phyloP scores from a whole-genome alignment of 2,113 vertebrate genomes.

The Calonectris borealis region DNA sequence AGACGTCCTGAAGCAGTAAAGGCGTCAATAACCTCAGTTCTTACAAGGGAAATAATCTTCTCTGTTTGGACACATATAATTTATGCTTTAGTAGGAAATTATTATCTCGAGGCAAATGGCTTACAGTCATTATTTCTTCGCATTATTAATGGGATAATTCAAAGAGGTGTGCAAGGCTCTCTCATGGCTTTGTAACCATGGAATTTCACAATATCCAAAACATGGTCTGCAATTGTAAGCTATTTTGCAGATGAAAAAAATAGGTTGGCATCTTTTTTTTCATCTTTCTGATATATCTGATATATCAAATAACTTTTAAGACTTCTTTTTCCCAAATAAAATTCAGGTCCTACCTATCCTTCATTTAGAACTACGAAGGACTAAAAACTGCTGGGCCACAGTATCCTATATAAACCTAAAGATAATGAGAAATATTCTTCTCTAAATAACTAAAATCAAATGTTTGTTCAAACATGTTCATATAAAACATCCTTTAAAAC shows the following conservation, averaged over 20 bases:
- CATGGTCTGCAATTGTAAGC: neutral
- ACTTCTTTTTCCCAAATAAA: neutral
- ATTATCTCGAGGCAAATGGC: neutral
- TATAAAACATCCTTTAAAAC: neutral
- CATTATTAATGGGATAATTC: neutral
- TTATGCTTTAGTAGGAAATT: neutral
- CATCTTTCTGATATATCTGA: neutral
- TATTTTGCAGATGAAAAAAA: neutral
- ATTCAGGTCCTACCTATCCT: neutral
- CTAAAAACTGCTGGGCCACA: neutral
- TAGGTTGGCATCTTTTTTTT: neutral
- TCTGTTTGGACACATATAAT: neutral
- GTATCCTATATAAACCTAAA: neutral
- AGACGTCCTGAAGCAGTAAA: neutral
- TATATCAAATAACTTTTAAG: neutral
- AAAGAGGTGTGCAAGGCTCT: neutral
- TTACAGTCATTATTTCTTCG: neutral
- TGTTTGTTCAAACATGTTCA: neutral
- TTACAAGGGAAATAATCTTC: neutral
- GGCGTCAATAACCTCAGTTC: neutral
- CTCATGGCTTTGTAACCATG: neutral
- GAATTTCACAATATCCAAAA: neutral
- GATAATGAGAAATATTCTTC: neutral
- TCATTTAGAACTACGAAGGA: neutral
- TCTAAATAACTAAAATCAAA: neutral